Evolutionary conservation across 2,888 invertebrate genomes (phyloP), one percentile per base, ranked within the genome.

Genomic region (Orthosia incerta): DNA sequence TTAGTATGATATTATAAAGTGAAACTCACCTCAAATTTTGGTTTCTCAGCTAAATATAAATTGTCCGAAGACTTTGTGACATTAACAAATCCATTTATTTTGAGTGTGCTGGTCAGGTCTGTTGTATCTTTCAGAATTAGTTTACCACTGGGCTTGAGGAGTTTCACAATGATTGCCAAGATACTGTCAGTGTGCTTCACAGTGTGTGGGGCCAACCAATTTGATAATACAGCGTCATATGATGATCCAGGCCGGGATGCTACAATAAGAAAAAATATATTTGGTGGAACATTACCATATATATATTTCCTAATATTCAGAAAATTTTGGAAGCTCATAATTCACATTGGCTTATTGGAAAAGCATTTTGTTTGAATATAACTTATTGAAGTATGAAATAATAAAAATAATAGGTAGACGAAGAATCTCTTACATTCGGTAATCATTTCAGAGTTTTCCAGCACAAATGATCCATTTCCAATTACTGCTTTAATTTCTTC

Each of bases 61-160:
- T 91, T 89, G 53, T 92, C 92, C 23, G 87, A 79, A 57, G 85
- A 84, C 56, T 92, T 91, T 9, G 80, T 86, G n/a, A 96, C 86
- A 89, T 97, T 94, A 23, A 97, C 89, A 87, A 97, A 98, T 12
- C 98, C 98, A 86, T 97, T 97, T 2, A 98, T 89, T 90, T 97
- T 98, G 31, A 98, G 92, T 64, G 95, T 91, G 55, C 97, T 96
- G 23, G 92, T 90, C 55, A 97, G 76, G 86, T 96, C 94, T 20
- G 90, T 90, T 63, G 92, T 90, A 85, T 97, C 96, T 77, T 95
- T 95, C 31, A 97, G 82, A 67, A 97, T 89, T 9, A 98, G 80
- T 86, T 93, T 96, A 16, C 98, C 98, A 75, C 95, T 96, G 1
- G 98, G 97, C 89, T 97, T 97, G 9, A 98, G 93, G 23, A 97